Conservation (phyloP, 1,140 invertebrate species). For the Pogonomyrmex californicus region DNA sequence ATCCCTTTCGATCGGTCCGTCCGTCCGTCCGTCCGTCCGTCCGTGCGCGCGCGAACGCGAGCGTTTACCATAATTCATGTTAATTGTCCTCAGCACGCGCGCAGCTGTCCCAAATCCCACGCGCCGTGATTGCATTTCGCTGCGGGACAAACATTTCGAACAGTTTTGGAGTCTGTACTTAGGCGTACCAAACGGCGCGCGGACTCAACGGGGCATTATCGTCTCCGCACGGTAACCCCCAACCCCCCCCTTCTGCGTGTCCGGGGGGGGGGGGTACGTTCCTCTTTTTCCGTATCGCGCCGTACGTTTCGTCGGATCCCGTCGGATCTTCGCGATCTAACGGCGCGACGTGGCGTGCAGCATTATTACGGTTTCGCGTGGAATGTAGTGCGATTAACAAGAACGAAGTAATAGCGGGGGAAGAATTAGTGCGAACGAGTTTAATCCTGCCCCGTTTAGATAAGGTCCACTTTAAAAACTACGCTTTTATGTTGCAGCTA, state of each 20-base stretch:
- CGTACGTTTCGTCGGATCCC: not conserved
- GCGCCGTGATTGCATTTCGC: conserved; percentile 80
- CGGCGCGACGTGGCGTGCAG: not conserved
- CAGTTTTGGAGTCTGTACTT: conserved; percentile 78
- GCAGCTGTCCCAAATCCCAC: conserved; percentile 85
- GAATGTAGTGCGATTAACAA: conserved; percentile 35
- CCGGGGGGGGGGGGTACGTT: not conserved
- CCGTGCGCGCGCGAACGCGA: not conserved
- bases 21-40: conserved; percentile 14
- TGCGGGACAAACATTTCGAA: conserved; percentile 78
- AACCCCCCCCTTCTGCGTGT: conserved; percentile 5
- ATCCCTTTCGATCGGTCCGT: conserved; percentile 68
- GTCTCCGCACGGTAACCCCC: conserved; percentile 39
- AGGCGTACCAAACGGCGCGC: conserved; percentile 42
- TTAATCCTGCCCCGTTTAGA: not conserved
- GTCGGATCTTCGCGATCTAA: conserved; percentile 22
- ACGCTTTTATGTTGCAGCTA: not conserved
- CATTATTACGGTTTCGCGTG: conserved; percentile 27
- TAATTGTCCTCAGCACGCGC: conserved; percentile 81
- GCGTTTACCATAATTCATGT: conserved; percentile 84
- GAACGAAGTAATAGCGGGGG: not conserved
- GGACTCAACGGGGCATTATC: conserved; percentile 42
- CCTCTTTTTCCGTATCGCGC: not conserved
- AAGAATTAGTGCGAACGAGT: conserved; percentile 1
- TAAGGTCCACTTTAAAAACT: conserved; percentile 8